Conservation (phyloP, 2,888 invertebrate genomes). For the Philonicus albiceps region DNA sequence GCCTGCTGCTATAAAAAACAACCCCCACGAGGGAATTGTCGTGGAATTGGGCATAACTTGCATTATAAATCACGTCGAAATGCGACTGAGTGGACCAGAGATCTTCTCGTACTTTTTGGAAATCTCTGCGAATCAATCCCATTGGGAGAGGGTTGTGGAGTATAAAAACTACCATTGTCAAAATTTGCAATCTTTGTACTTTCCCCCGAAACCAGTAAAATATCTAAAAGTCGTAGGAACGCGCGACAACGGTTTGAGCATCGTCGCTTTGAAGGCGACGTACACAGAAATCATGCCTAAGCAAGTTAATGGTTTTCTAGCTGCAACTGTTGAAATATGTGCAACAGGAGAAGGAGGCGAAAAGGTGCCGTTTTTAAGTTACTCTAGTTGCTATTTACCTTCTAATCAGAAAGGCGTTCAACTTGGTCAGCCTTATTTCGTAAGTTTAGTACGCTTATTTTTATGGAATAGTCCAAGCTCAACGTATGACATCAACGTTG, state of each 20-base stretch:
- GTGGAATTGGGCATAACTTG: constrained; percentile 83
- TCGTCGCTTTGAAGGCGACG: constrained; percentile 90
- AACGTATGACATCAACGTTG: too few species aligned
- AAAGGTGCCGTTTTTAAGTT: too few species aligned
- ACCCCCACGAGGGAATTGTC: constrained; percentile 80
- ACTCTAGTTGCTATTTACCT: too few species aligned
- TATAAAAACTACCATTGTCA: constrained; percentile 92
- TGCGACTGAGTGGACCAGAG: constrained; percentile 87
- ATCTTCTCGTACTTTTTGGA: constrained; percentile 66
- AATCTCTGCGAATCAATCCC: constrained; percentile 92
- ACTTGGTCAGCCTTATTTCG: neutral
- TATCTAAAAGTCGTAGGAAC: constrained; percentile 86
- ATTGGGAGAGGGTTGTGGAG: constrained; percentile 94
- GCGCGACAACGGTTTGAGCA: constrained; percentile 91
- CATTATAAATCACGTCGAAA: constrained; percentile 91
- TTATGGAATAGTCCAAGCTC: too few species aligned
- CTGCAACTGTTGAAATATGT: constrained; percentile 82
- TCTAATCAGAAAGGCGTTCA: neutral
- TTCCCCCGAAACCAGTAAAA: constrained; percentile 86
- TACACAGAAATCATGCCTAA: constrained; percentile 80
- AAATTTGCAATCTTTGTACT: constrained; percentile 96
- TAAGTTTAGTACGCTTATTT: too few species aligned
- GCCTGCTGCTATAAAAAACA: constrained; percentile 80
- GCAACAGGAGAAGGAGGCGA: neutral
- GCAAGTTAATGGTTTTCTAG: constrained; percentile 77